Evolutionary conservation across 1,140 invertebrate species (phyloP).

Genomic region (Lepidurus arcticus): DNA sequence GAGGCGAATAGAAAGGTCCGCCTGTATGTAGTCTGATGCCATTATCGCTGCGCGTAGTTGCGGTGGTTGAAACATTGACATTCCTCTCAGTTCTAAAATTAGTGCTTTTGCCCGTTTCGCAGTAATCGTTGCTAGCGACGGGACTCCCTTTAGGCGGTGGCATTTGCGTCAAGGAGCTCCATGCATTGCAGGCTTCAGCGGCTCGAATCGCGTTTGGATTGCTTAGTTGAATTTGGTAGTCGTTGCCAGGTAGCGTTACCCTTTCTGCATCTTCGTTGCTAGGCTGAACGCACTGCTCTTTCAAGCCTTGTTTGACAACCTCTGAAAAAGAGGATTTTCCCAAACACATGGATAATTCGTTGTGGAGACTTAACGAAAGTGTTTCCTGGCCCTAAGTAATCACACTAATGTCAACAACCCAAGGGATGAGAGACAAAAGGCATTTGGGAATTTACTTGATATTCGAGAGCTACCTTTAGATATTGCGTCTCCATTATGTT

Average conservation of each 20-base stretch:
- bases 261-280: neutral
- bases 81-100: neutral
- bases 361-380: neutral
- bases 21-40: neutral
- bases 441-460: neutral
- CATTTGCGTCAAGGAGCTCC: conserved; percentile 13
- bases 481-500: neutral
- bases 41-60: neutral
- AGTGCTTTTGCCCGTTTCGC: neutral
- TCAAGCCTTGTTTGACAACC: conserved; percentile 18
- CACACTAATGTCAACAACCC: neutral
- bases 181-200: neutral
- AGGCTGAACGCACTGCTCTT: neutral
- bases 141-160: neutral
- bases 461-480: neutral
- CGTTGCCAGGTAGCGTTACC: conserved; percentile 16
- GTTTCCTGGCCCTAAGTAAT: neutral
- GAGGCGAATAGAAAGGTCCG: too few relatives aligned
- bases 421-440: neutral
- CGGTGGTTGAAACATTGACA: neutral
- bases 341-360: neutral
- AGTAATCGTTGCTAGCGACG: neutral
- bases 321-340: neutral
- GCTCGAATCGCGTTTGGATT: neutral
- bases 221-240: conserved; percentile 2